phyloP scores from a whole-genome alignment of 2,797 vertebrate species.

The Alcedo atthis region DNA sequence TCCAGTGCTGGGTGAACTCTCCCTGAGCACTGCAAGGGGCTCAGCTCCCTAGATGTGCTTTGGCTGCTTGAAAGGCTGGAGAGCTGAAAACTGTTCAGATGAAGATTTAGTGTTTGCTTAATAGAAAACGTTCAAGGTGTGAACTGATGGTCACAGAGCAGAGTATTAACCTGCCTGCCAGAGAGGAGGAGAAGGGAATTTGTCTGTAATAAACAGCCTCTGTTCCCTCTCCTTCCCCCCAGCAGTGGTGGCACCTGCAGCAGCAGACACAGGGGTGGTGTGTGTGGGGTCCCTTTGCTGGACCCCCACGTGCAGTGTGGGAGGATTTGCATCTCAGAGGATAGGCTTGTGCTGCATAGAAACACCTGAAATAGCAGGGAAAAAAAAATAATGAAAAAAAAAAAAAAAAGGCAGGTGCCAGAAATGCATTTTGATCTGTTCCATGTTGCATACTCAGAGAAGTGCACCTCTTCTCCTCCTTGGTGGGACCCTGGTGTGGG shows the following conservation, averaged over 20 bases:
- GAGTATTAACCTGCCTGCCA: neutral
- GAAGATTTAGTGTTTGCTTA: neutral
- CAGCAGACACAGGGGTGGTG: too few species aligned
- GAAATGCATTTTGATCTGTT: neutral
- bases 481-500: rapidly evolving
- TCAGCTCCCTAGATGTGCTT: neutral
- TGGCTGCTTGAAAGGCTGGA: neutral
- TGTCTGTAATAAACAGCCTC: neutral
- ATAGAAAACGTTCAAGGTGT: neutral
- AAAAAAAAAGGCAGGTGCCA: neutral
- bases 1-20: neutral
- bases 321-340: neutral
- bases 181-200: neutral
- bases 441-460: neutral
- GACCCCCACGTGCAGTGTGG: too few species aligned
- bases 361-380: neutral
- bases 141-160: neutral
- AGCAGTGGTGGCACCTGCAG: neutral
- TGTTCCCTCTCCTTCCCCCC: neutral
- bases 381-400: too few species aligned
- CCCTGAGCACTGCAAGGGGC: rapidly evolving
- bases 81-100: neutral
- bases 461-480: neutral
- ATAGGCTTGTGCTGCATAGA: rapidly evolving
- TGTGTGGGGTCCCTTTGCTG: rapidly evolving